Base-by-base conservation (phyloP, 2,888 invertebrate species). In the Scaptomyza cyrtandrae region DNA sequence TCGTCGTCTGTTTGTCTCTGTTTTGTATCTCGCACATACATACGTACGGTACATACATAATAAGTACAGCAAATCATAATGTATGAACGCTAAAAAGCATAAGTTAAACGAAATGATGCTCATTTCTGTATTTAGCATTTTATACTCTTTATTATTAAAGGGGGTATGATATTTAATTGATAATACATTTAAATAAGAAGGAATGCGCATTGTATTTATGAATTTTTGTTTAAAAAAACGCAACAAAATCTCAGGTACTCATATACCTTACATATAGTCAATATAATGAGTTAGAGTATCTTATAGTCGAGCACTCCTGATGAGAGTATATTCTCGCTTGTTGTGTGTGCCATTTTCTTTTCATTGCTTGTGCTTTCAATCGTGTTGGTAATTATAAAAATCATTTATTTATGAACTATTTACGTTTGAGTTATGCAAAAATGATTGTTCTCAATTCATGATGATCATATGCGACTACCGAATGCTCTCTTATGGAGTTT, bases 351-450 rank as follows among this genome's bases (percentile, higher is more conserved):
- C 46, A 43, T 41, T 50, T 31, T 48, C 44, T 35, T 62, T 50
- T 37, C 45, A 49, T 44, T 56, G 52, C 44, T 24, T 31, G 43
- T 48, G 37, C 16, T 67, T 55, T 57, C 44, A 54, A 31, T 41
- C 63, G 69, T 69, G 75, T 60, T 52, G 66, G 27, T 83, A 75
- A 79, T 80, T 83, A 83, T 63, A 70, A 56, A 68, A 76, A 83
- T 83, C 62, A 76, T 83, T 84, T 73, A 67, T 80, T 80, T 80
- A 80, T 79, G 83, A 75, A 75, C 79, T 69, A 75, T 75, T 79
- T 79, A 75, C 68, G 75, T 83, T 80, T 31, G 63, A 75, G 82
- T 71, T 64, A 64, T 49, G 62, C 57, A 41, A 59, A 63, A 52
- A 50, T 69, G 60, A 78, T 65, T 54, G 56, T 16, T 65, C 44